These are phyloP conservation scores for Halichondria panicea DNA, from an alignment of 37 sponge, comb jelly and placozoan genomes.

Conservation along the genomic window DNA sequence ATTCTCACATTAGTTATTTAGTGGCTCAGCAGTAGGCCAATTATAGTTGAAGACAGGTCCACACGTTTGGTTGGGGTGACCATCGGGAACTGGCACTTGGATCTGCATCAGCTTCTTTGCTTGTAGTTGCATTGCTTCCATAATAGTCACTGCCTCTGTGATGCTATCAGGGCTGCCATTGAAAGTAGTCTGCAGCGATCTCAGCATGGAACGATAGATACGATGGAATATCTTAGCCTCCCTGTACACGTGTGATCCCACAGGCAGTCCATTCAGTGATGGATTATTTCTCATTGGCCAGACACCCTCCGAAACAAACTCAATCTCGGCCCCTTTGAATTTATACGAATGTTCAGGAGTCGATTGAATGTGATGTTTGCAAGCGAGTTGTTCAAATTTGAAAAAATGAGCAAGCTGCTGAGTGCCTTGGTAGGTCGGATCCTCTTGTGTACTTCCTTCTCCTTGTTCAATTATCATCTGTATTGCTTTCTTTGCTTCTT, in stretches of 20 bases:
- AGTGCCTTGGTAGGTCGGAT: slow-evolving; percentile 10
- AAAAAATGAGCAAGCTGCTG: slow-evolving; percentile 39
- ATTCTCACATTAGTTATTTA: no score
- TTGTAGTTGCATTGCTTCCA: slow-evolving; percentile 39
- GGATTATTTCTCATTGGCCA: slow-evolving; percentile 69
- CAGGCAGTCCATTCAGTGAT: background rate
- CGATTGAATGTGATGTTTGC: slow-evolving; percentile 1
- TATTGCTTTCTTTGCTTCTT: slow-evolving; percentile 29
- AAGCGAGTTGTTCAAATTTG: slow-evolving; percentile 49
- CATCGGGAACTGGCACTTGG: background rate
- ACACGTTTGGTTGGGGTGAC: background rate
- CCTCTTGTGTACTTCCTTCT: slow-evolving; percentile 33
- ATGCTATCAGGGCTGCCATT: slow-evolving; percentile 27
- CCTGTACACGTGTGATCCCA: slow-evolving; percentile 5
- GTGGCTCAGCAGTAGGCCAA: slow-evolving; percentile 2
- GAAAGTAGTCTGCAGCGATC: slow-evolving; percentile 35
- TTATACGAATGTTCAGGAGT: background rate
- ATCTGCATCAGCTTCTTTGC: slow-evolving; percentile 15
- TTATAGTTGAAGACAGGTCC: slow-evolving; percentile 39
- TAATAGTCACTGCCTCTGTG: slow-evolving; percentile 16
- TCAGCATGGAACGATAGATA: slow-evolving; percentile 23
- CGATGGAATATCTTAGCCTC: slow-evolving; percentile 39
- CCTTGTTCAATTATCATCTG: slow-evolving; percentile 44
- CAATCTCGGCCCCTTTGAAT: slow-evolving; percentile 10
- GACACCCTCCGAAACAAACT: slow-evolving; percentile 38